Conservation (phyloP, 2,888 invertebrate species). For the Tenthredo distinguenda region DNA sequence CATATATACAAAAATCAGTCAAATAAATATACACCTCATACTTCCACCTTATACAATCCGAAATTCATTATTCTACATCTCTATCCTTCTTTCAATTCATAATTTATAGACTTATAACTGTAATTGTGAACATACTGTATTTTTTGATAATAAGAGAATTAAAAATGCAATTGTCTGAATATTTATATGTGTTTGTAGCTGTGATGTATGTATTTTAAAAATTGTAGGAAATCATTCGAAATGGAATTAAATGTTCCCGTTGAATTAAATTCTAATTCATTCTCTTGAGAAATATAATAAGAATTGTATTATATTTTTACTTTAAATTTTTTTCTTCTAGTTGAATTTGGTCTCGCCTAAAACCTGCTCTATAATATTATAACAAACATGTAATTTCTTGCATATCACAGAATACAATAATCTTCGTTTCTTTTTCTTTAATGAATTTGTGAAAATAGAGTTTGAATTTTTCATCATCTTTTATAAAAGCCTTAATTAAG, state of each 20-base stretch:
- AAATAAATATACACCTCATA: constrained; percentile 48
- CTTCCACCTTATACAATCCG: background rate
- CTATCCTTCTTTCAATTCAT: background rate
- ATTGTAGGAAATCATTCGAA: background rate
- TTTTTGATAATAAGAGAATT: background rate
- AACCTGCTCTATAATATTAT: constrained; percentile 4
- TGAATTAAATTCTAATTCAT: background rate
- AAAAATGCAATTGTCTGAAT: background rate
- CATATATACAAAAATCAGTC: constrained; percentile 50
- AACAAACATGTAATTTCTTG: constrained; percentile 13
- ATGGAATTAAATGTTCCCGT: background rate
- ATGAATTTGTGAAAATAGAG: constrained; percentile 38
- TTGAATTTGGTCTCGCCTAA: constrained; percentile 1
- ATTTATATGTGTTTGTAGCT: background rate
- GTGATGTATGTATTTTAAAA: background rate
- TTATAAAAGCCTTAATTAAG: constrained; percentile 38
- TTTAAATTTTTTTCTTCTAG: background rate
- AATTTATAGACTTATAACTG: background rate
- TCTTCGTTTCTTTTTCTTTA: background rate
- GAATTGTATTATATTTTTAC: background rate
- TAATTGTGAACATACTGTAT: background rate
- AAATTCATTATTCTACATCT: constrained; percentile 3
- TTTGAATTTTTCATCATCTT: constrained; percentile 22
- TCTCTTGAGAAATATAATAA: background rate
- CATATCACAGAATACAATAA: constrained; percentile 45